Conservation (phyloP, 2,888 invertebrate genomes). For the Syritta pipiens region DNA sequence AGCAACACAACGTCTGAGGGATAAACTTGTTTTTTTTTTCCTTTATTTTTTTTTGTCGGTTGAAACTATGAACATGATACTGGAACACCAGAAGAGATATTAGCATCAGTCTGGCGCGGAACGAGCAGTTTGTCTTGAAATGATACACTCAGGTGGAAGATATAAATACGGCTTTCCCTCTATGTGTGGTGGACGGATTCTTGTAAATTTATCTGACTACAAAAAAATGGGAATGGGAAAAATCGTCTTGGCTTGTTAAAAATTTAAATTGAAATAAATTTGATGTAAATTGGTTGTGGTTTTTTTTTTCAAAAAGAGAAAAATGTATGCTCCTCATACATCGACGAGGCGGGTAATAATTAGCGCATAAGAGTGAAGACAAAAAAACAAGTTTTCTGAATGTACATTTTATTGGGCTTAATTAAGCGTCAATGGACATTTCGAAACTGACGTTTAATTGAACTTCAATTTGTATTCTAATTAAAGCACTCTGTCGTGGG, state of each 20-base stretch:
- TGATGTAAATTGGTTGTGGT: constrained; percentile 27
- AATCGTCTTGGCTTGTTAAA: too few relatives aligned
- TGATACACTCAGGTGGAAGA: constrained; percentile 36
- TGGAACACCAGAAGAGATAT: constrained; percentile 38
- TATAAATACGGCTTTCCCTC: not conserved
- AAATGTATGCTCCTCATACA: not conserved
- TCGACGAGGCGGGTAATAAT: not conserved
- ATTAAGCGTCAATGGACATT: not conserved
- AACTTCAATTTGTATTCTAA: not conserved
- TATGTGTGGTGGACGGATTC: constrained; percentile 30
- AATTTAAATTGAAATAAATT: constrained; percentile 53
- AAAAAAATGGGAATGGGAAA: too few relatives aligned
- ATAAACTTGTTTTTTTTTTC: constrained; percentile 7
- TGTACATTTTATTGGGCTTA: constrained; percentile 16
- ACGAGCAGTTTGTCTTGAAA: constrained; percentile 46
- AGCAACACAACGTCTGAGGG: constrained; percentile 41
- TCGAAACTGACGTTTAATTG: not conserved
- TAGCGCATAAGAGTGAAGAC: not conserved
- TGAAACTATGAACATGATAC: constrained; percentile 8
- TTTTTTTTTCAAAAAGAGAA: constrained; percentile 11
- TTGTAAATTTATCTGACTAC: too few relatives aligned
- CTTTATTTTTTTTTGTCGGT: constrained; percentile 1
- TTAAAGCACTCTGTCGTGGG: too few relatives aligned
- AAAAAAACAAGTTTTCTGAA: not conserved
- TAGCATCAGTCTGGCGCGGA: constrained; percentile 47